Percentiles rank a stretch among this genome's conserved stretches.
These are phyloP conservation scores for Rhadinocentrus ornatus DNA, from an alignment of 2,797 vertebrate species.

Conservation along the genomic window DNA sequence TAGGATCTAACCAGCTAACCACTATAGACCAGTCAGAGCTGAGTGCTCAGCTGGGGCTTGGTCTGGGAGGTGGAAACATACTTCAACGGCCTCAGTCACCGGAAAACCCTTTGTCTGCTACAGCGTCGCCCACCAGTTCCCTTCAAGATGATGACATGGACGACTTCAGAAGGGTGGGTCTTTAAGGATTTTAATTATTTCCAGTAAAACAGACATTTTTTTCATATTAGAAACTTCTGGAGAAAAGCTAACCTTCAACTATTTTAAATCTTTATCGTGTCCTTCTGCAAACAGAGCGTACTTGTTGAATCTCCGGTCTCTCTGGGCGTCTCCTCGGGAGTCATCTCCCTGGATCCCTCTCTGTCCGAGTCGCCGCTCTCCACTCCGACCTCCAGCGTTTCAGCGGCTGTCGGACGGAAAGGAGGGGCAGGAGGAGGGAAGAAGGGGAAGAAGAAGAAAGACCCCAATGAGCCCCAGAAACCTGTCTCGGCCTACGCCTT, in stretches of 20 bases:
- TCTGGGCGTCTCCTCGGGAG: conserved; percentile 70
- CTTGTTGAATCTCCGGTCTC: conserved; percentile 82
- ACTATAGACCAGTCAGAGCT: conserved; percentile 95
- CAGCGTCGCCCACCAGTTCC: conserved; percentile 88
- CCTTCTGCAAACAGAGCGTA: conserved; percentile 72
- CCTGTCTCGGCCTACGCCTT: conserved; percentile 92
- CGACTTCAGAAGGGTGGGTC: conserved; percentile 86
- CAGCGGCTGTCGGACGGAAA: conserved; percentile 49
- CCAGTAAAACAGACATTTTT: no score
- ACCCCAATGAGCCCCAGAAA: conserved; percentile 92
- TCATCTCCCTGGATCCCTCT: conserved; percentile 78
- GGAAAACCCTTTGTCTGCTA: conserved; percentile 85
- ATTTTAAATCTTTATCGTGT: not conserved
- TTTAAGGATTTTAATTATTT: not conserved
- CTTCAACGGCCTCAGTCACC: conserved; percentile 85
- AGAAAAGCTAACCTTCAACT: not conserved
- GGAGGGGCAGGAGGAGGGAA: conserved; percentile 43
- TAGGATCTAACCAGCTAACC: conserved; percentile 89
- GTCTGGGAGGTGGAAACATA: conserved; percentile 85
- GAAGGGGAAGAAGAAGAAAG: conserved; percentile 81
- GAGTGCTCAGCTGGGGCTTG: conserved; percentile 90
- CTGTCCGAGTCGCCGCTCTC: conserved; percentile 62
- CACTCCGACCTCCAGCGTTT: conserved; percentile 23
- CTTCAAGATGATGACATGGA: conserved; percentile 91
- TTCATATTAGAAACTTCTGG: not conserved